Percentiles rank a stretch among this genome's conserved stretches.
Conservation (phyloP, 2,888 invertebrate genomes). For the Epistrophe eligans region DNA sequence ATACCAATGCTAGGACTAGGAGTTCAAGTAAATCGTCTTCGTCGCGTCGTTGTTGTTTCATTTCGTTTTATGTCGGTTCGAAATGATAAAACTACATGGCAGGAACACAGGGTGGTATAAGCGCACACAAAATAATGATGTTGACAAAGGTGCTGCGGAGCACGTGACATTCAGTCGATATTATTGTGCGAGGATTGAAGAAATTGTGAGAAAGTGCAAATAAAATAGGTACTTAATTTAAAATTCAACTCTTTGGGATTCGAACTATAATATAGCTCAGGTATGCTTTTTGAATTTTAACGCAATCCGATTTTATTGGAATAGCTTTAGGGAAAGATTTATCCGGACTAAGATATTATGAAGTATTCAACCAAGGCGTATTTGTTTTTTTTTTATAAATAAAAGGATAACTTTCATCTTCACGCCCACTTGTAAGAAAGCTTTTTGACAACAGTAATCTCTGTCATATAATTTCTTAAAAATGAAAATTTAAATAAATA, state of each 20-base stretch:
- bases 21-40: constrained; percentile 22
- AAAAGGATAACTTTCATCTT: no score
- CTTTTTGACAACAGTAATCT: no score
- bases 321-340: background rate
- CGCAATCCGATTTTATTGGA: constrained; percentile 10
- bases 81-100: constrained; percentile 46
- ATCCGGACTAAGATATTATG: background rate
- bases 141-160: constrained; percentile 42
- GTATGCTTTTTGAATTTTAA: constrained; percentile 23
- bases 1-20: constrained; percentile 11
- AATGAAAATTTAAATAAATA: no score
- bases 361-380: background rate
- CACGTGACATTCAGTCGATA: constrained; percentile 67
- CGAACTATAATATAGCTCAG: background rate
- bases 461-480: no score
- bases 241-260: constrained; percentile 49
- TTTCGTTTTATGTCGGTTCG: constrained; percentile 46
- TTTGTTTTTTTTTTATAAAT: background rate
- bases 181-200: constrained; percentile 34
- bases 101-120: constrained; percentile 34
- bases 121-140: constrained; percentile 50
- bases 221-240: constrained; percentile 34
- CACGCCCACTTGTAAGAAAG: no score
- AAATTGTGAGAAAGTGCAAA: constrained; percentile 43
- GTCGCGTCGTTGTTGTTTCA: constrained; percentile 27